Evolutionary conservation across 1,140 invertebrate genomes (phyloP).

Genomic region (Epicauta chinensis): DNA sequence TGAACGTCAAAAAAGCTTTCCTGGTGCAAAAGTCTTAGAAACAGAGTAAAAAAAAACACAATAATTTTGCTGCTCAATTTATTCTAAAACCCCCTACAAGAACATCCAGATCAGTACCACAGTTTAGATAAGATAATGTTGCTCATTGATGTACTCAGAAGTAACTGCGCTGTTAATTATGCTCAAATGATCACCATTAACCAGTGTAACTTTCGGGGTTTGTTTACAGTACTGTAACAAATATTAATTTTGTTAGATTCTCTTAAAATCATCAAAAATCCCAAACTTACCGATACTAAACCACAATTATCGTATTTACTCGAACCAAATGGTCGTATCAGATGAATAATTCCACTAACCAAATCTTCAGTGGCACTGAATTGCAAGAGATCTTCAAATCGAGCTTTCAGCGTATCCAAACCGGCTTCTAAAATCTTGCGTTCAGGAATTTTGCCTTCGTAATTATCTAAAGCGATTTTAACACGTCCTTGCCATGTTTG

Average conservation of each 20-base stretch:
- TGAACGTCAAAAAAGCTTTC: too few species aligned
- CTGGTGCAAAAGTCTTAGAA: too few species aligned
- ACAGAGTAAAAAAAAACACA: slow-evolving; percentile 1
- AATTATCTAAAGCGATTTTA: slow-evolving; percentile 22
- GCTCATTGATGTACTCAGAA: slow-evolving; percentile 35
- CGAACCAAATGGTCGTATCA: slow-evolving; percentile 34
- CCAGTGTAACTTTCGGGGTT: slow-evolving; percentile 25
- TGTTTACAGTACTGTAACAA: slow-evolving; percentile 32
- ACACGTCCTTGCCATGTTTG: neutral
- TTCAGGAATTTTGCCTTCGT: slow-evolving; percentile 17
- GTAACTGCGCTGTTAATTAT: slow-evolving; percentile 29
- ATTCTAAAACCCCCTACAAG: neutral
- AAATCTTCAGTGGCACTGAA: slow-evolving; percentile 25
- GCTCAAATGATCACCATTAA: slow-evolving; percentile 34
- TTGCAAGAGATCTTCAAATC: slow-evolving; percentile 21
- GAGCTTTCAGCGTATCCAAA: slow-evolving; percentile 24
- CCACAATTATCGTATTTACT: slow-evolving; percentile 38
- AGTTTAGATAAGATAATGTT: slow-evolving; percentile 19
- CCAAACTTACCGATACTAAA: slow-evolving; percentile 30
- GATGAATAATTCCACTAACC: slow-evolving; percentile 28
- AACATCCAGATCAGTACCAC: neutral
- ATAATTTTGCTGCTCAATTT: slow-evolving; percentile 1
- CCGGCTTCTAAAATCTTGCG: slow-evolving; percentile 22
- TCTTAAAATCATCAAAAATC: neutral
- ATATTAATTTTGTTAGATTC: neutral